Percentiles rank a stretch among this genome's conserved stretches.
phyloP scores from a whole-genome alignment of 2,113 vertebrate genomes.

The Suncus etruscus region DNA sequence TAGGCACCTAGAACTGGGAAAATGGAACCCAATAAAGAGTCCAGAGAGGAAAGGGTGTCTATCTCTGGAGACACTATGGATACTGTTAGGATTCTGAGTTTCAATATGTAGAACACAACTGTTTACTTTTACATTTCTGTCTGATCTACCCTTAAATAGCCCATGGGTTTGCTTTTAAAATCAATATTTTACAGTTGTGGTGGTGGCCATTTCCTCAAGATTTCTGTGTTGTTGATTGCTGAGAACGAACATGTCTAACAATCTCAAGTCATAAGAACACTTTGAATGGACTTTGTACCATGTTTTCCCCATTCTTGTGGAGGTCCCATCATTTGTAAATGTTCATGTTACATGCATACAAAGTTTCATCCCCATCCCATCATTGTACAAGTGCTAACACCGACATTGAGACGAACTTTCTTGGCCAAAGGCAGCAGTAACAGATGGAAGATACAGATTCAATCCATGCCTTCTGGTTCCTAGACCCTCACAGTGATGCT shows the following conservation, averaged over 20 bases:
- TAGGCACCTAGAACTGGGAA: too few relatives aligned
- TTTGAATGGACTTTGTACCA: neutral
- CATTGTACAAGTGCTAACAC: neutral
- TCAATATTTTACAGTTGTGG: neutral
- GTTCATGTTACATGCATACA: too few relatives aligned
- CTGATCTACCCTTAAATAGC: too few relatives aligned
- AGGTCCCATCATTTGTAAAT: too few relatives aligned
- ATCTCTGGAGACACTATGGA: neutral
- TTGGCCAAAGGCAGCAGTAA: neutral
- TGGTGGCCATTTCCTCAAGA: neutral
- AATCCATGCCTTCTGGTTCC: neutral
- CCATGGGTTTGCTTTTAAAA: too few relatives aligned
- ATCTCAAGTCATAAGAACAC: neutral
- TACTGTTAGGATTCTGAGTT: neutral
- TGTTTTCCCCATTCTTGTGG: neutral
- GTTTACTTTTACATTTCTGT: neutral
- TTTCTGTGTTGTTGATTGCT: neutral
- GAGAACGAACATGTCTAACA: too few relatives aligned
- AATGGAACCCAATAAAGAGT: too few relatives aligned
- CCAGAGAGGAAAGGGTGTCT: neutral
- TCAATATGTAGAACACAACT: neutral
- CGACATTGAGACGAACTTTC: neutral
- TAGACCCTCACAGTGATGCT: too few relatives aligned
- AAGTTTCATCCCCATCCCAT: too few relatives aligned
- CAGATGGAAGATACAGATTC: neutral